These are phyloP conservation scores for Lycophotia porphyrea DNA, from an alignment of 2,888 invertebrate genomes.

Conservation along the genomic window DNA sequence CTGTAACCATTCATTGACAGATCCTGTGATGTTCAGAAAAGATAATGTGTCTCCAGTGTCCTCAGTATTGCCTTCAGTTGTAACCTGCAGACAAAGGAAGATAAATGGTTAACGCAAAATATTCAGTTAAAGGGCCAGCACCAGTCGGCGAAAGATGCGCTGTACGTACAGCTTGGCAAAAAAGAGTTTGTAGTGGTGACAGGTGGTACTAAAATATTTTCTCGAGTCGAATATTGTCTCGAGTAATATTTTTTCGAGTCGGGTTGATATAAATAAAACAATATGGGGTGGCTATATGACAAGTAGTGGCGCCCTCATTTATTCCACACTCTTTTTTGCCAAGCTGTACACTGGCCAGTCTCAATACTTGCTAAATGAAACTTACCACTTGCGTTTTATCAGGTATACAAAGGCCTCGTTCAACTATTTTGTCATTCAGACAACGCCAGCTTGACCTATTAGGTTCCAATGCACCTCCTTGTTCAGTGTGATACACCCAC, in stretches of 20 bases:
- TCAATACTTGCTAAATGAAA: constrained; percentile 10
- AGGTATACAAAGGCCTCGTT: constrained; percentile 91
- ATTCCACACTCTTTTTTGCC: no score
- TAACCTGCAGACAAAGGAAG: constrained; percentile 39
- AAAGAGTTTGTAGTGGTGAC: no score
- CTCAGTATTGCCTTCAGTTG: constrained; percentile 56
- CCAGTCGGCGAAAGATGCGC: background rate
- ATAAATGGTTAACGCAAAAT: background rate
- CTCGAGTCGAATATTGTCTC: no score
- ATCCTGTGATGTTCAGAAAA: constrained; percentile 82
- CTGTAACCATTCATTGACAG: constrained; percentile 83
- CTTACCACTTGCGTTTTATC: constrained; percentile 78
- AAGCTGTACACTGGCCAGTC: background rate
- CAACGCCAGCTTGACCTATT: constrained; percentile 91
- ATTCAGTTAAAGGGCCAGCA: background rate
- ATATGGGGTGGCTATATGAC: no score
- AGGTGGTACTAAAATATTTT: no score
- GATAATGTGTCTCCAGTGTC: constrained; percentile 74
- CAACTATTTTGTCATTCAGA: constrained; percentile 92
- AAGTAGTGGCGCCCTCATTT: no score
- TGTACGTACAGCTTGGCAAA: no score
- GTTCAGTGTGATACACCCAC: constrained; percentile 91
- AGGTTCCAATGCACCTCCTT: constrained; percentile 92
- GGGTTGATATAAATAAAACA: no score
- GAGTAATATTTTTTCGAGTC: no score